These are phyloP conservation scores for Ceyx margarethae DNA, from an alignment of 2,113 vertebrate genomes.

Conservation along the genomic window DNA sequence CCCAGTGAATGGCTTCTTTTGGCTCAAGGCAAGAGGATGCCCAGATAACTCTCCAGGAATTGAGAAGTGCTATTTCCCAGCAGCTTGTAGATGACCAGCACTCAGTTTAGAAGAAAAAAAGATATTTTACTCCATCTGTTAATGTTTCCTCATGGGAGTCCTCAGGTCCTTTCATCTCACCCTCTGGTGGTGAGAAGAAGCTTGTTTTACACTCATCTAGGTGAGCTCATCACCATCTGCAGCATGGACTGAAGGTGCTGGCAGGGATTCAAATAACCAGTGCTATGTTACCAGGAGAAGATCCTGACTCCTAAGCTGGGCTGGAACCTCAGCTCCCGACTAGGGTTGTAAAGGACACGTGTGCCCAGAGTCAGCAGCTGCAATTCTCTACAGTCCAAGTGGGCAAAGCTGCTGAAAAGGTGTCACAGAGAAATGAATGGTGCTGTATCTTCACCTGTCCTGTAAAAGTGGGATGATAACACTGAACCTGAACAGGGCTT, in stretches of 20 bases:
- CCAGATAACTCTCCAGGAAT: neutral
- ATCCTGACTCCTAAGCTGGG: neutral
- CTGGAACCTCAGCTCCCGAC: neutral
- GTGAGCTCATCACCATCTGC: neutral
- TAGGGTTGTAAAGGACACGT: neutral
- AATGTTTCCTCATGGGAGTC: neutral
- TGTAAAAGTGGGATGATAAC: neutral
- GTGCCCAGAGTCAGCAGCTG: neutral
- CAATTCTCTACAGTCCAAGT: neutral
- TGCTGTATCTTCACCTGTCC: neutral
- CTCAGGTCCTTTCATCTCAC: neutral
- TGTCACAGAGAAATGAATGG: fast-evolving
- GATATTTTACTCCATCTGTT: neutral
- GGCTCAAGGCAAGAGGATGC: neutral
- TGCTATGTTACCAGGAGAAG: neutral
- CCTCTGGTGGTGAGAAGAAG: neutral
- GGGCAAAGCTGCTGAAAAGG: neutral
- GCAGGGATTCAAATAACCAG: neutral
- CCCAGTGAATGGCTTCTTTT: fast-evolving
- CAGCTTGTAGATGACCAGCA: neutral
- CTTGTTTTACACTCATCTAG: neutral
- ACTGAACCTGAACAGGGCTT: neutral
- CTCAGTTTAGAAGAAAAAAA: neutral
- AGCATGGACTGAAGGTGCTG: fast-evolving
- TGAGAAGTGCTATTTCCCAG: neutral